These are phyloP conservation scores for Eupithecia subumbrata DNA, from an alignment of 2,888 invertebrate genomes.

Conservation along the genomic window DNA sequence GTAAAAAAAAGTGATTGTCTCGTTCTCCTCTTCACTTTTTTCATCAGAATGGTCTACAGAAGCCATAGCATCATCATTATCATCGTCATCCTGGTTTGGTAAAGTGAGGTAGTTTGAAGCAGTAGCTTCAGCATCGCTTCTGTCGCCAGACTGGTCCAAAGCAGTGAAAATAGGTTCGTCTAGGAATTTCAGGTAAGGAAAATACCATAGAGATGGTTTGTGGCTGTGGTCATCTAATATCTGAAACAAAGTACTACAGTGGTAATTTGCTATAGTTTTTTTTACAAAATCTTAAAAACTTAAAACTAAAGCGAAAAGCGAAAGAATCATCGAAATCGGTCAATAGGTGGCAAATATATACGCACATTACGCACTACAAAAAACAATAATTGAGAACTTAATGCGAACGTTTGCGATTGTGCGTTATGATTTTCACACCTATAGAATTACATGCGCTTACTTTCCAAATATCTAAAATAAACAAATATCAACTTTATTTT, in stretches of 20 bases:
- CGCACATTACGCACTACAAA: too few species aligned
- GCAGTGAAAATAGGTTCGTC: not conserved
- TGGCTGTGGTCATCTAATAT: not conserved
- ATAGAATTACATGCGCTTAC: too few species aligned
- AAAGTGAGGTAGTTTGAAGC: not conserved
- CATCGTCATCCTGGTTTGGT: not conserved
- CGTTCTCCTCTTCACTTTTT: not conserved
- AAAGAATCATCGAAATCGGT: too few species aligned
- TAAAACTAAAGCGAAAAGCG: not conserved
- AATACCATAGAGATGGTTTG: conserved; percentile 2
- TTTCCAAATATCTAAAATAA: too few species aligned
- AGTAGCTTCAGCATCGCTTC: not conserved
- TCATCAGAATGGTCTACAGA: not conserved
- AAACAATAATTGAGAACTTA: too few species aligned
- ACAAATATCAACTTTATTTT: too few species aligned
- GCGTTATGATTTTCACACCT: too few species aligned
- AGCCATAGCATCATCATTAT: not conserved
- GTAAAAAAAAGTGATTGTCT: conserved; percentile 3
- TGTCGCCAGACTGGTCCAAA: not conserved
- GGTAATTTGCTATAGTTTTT: not conserved
- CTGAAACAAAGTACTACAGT: not conserved
- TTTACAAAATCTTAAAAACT: not conserved
- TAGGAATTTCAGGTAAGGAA: conserved; percentile 7
- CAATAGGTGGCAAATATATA: too few species aligned
- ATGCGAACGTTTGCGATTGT: too few species aligned